Conservation (phyloP, 2,113 vertebrate genomes). For the Melozone crissalis region DNA sequence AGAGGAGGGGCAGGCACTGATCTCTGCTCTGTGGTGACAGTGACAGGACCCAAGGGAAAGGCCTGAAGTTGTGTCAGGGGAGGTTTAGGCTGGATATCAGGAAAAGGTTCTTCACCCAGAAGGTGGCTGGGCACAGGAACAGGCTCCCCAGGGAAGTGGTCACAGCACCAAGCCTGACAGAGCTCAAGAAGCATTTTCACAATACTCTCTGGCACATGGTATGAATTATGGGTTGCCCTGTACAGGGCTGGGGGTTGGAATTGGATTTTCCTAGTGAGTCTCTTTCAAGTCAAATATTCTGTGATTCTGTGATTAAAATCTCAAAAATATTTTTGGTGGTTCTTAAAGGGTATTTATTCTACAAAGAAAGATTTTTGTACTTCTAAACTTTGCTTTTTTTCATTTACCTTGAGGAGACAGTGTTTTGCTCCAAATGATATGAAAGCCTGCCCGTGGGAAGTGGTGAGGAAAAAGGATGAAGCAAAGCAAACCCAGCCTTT, state of each 20-base stretch:
- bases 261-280: background rate
- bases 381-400: background rate
- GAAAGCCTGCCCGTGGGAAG: background rate
- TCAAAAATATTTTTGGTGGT: background rate
- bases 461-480: background rate
- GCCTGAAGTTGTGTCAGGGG: background rate
- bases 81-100: background rate
- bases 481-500: background rate
- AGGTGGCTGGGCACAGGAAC: fast-evolving
- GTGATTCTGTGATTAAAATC: background rate
- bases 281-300: background rate
- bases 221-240: background rate
- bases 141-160: background rate
- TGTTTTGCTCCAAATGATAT: background rate
- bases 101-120: background rate
- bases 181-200: fast-evolving
- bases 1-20: background rate
- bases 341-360: background rate
- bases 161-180: background rate
- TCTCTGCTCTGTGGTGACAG: background rate
- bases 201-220: background rate
- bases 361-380: background rate
- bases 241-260: background rate
- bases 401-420: background rate
- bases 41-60: fast-evolving